A percentile compares a stretch with the other conserved stretches of the same genome.
phyloP scores from a whole-genome alignment of 2,888 invertebrate species.

The Myopa testacea region DNA sequence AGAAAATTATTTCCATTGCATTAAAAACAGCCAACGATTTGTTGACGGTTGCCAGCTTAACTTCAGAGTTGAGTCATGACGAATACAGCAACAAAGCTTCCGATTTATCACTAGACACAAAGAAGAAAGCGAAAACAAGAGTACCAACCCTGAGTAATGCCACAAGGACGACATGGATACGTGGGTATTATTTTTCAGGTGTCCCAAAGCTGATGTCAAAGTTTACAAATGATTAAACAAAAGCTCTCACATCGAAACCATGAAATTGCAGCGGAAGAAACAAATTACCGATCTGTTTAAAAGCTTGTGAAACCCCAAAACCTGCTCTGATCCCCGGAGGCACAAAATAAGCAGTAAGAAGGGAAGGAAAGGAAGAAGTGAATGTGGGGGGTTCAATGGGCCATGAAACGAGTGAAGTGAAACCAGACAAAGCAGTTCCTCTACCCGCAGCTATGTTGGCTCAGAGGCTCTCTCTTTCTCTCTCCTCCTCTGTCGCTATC shows the following conservation, averaged over 20 bases:
- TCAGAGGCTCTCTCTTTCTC: neutral
- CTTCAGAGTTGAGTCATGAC: too few species aligned
- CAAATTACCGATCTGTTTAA: neutral
- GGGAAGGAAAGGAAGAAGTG: too few species aligned
- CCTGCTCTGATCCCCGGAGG: neutral
- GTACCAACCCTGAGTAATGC: neutral
- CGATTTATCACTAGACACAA: neutral
- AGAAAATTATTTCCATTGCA: neutral
- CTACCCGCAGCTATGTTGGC: too few species aligned
- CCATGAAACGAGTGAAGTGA: too few species aligned
- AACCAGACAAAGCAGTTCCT: too few species aligned
- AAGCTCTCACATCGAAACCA: neutral
- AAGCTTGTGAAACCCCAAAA: constrained; percentile 9
- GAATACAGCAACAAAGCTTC: too few species aligned
- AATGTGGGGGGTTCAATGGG: too few species aligned
- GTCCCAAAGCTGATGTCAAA: neutral
- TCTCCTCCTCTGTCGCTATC: neutral
- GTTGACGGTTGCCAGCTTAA: too few species aligned
- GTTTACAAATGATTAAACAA: constrained; percentile 13
- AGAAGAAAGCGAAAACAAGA: neutral
- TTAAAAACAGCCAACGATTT: too few species aligned
- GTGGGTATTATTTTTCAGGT: neutral
- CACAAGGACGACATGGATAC: neutral
- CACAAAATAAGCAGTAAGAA: neutral
- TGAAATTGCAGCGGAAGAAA: neutral